Conservation (phyloP, 2,797 vertebrate species). For the Holocentrus rufus region DNA sequence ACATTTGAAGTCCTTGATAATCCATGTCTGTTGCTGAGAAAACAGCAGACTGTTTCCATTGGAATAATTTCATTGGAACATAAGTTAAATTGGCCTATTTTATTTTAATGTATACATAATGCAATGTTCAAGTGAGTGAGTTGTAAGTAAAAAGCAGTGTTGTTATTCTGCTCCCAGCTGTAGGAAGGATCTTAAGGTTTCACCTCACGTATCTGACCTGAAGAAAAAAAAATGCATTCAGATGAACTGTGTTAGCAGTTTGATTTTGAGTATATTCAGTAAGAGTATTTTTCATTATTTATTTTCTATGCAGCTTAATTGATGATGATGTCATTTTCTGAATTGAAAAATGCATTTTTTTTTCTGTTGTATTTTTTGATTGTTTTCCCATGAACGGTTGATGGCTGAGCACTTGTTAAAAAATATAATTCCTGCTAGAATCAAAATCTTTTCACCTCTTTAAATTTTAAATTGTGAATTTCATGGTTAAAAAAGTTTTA, state of each 20-base stretch:
- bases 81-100: no score
- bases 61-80: no score
- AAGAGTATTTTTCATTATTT: background rate
- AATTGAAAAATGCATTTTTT: slow-evolving; percentile 28
- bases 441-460: background rate
- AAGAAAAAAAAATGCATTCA: no score
- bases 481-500: no score
- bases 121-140: no score
- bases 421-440: background rate
- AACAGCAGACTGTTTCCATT: background rate
- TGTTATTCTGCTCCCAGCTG: no score
- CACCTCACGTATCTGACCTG: no score
- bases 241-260: no score
- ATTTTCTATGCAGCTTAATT: slow-evolving; percentile 10
- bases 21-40: background rate
- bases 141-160: no score
- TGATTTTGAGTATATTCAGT: background rate
- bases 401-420: slow-evolving; percentile 74
- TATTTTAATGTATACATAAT: no score
- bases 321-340: background rate
- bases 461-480: no score
- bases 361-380: slow-evolving; percentile 40
- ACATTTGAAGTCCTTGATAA: slow-evolving; percentile 2
- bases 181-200: no score
- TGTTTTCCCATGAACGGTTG: slow-evolving; percentile 67